phyloP scores from a whole-genome alignment of 2,888 invertebrate genomes.

The Melieria omissa region DNA sequence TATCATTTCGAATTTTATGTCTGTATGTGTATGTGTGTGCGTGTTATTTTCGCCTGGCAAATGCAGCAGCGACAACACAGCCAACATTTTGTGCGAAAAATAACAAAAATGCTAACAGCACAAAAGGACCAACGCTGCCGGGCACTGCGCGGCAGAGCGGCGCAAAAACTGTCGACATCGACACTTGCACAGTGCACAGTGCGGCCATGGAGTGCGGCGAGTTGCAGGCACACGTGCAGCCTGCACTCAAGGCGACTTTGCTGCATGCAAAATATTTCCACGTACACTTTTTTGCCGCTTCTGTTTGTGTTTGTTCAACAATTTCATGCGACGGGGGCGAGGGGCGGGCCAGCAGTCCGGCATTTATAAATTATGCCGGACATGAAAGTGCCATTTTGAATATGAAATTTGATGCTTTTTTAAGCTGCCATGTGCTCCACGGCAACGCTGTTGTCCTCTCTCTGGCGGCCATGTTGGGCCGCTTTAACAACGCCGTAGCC shows the following conservation, averaged over 20 bases:
- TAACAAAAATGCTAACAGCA: not conserved
- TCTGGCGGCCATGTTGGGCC: no score
- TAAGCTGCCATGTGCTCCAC: constrained; percentile 28
- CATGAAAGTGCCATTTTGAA: constrained; percentile 67
- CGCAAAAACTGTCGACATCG: constrained; percentile 37
- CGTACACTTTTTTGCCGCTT: constrained; percentile 5
- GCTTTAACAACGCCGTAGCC: constrained; percentile 15
- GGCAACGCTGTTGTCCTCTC: constrained; percentile 9
- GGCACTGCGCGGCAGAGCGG: not conserved
- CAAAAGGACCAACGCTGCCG: not conserved
- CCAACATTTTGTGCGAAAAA: constrained; percentile 8
- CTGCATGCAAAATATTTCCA: constrained; percentile 14
- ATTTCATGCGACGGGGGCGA: not conserved
- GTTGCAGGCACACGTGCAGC: not conserved
- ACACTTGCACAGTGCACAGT: constrained; percentile 22
- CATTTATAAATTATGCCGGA: constrained; percentile 67
- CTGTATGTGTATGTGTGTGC: not conserved
- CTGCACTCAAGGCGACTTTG: constrained; percentile 1
- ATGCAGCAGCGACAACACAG: not conserved
- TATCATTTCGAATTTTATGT: not conserved
- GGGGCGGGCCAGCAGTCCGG: constrained; percentile 36
- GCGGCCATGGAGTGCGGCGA: no score
- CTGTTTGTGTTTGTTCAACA: constrained; percentile 12
- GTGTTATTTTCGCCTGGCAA: no score
- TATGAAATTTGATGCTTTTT: constrained; percentile 65